Conservation (phyloP, 2,888 invertebrate genomes). For the Anagyrus pseudococci region DNA sequence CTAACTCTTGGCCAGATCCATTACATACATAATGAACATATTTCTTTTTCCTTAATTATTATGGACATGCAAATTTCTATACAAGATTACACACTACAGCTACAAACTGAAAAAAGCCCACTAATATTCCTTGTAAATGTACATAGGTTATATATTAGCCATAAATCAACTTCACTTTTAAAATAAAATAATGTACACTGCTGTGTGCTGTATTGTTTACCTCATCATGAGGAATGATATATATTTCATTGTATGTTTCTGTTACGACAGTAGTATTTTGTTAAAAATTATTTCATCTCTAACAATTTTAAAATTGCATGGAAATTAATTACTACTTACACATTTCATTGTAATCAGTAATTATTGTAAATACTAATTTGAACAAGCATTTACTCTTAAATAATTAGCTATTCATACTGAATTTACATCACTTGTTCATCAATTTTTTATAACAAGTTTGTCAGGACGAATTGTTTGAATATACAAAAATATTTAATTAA, state of each 20-base stretch:
- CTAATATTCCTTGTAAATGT: constrained; percentile 23
- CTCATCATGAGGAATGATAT: constrained; percentile 26
- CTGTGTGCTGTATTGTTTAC: background rate
- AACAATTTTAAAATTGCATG: constrained; percentile 25
- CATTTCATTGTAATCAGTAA: constrained; percentile 12
- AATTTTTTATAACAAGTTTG: too few relatives aligned
- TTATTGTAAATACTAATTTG: background rate
- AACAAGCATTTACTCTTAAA: too few relatives aligned
- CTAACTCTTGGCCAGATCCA: constrained; percentile 30
- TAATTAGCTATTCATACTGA: too few relatives aligned
- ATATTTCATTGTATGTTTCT: constrained; percentile 31
- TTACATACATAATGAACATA: constrained; percentile 24
- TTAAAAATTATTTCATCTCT: constrained; percentile 28
- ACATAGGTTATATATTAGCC: constrained; percentile 13
- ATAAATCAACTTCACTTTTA: constrained; percentile 15
- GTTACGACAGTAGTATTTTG: constrained; percentile 23
- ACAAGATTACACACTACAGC: constrained; percentile 21
- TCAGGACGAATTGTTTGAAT: too few relatives aligned
- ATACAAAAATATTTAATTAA: too few relatives aligned
- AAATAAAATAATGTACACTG: constrained; percentile 29
- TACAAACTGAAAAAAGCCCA: constrained; percentile 29
- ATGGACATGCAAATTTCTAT: constrained; percentile 33
- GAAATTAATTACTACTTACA: constrained; percentile 18
- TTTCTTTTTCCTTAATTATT: constrained; percentile 17
- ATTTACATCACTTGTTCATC: too few relatives aligned